phyloP scores from a whole-genome alignment of 2,888 invertebrate genomes.

The Globia sparganii region DNA sequence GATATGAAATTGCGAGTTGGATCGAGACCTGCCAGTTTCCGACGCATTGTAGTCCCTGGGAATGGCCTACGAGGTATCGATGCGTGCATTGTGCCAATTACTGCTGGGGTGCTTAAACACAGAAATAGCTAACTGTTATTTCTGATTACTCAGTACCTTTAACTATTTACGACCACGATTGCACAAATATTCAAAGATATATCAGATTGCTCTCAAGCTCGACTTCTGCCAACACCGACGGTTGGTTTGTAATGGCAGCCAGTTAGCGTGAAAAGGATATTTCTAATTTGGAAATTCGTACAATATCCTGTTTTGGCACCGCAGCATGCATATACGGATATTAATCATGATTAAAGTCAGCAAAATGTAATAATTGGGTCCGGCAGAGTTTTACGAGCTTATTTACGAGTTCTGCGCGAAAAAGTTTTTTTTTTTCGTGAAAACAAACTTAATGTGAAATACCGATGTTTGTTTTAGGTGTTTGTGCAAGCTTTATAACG shows the following conservation, averaged over 20 bases:
- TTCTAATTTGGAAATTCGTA: constrained; percentile 63
- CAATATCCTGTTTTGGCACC: constrained; percentile 71
- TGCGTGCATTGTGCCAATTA: constrained; percentile 71
- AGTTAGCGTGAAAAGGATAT: constrained; percentile 52
- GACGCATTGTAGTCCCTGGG: constrained; percentile 78
- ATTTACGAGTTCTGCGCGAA: constrained; percentile 82
- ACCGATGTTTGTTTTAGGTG: constrained; percentile 80
- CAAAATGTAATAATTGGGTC: constrained; percentile 84
- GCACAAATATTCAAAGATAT: constrained; percentile 33
- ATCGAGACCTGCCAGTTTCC: constrained; percentile 73
- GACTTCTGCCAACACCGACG: constrained; percentile 11
- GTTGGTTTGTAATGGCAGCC: constrained; percentile 26
- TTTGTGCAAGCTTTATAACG: constrained; percentile 78
- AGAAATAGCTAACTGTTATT: constrained; percentile 72
- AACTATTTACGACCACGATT: constrained; percentile 61
- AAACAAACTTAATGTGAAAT: constrained; percentile 79
- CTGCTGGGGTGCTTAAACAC: constrained; percentile 67
- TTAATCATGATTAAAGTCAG: constrained; percentile 85
- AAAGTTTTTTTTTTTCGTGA: constrained; percentile 78
- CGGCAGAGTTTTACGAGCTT: constrained; percentile 81
- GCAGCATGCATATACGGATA: constrained; percentile 72
- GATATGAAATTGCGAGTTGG: constrained; percentile 79
- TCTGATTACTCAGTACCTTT: constrained; percentile 61
- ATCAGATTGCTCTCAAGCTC: constrained; percentile 42
- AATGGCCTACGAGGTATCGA: constrained; percentile 70